These are phyloP conservation scores for Meloidogyne hapla DNA, from an alignment of 1,140 invertebrate genomes.

Conservation along the genomic window DNA sequence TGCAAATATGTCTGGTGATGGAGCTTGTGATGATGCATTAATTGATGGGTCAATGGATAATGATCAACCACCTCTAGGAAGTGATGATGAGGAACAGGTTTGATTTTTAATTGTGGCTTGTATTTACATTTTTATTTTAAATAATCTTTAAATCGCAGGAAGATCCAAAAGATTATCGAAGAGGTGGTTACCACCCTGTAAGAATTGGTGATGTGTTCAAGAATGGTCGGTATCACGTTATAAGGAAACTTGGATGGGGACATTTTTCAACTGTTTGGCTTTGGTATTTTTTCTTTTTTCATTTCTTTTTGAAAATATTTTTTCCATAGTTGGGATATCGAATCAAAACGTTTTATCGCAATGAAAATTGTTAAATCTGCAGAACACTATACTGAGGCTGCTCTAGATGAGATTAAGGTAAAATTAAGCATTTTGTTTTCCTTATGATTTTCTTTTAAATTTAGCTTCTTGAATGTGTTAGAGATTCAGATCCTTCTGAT, in stretches of 20 bases:
- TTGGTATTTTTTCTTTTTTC: slow-evolving; percentile 23
- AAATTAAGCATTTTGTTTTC: background rate
- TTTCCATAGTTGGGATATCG: slow-evolving; percentile 64
- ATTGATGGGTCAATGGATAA: slow-evolving; percentile 17
- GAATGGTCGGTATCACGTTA: slow-evolving; percentile 50
- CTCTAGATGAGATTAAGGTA: slow-evolving; percentile 87
- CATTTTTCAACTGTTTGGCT: slow-evolving; percentile 57
- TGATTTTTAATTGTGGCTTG: background rate
- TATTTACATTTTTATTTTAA: background rate
- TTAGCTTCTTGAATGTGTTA: slow-evolving; percentile 41
- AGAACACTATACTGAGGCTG: slow-evolving; percentile 95
- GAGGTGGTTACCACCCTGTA: slow-evolving; percentile 53
- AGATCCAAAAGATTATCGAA: slow-evolving; percentile 42
- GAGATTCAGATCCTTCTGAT: slow-evolving; percentile 37
- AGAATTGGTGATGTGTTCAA: slow-evolving; percentile 48
- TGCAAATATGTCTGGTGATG: slow-evolving; percentile 6
- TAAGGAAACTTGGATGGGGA: slow-evolving; percentile 52
- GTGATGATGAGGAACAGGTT: slow-evolving; percentile 41
- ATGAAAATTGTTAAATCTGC: slow-evolving; percentile 98
- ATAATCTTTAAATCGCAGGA: slow-evolving; percentile 4
- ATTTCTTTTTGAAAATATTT: background rate
- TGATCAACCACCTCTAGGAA: slow-evolving; percentile 17
- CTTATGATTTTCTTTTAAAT: background rate
- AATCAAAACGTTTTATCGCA: slow-evolving; percentile 88
- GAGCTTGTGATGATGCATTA: background rate